Conservation (phyloP, 1,140 invertebrate genomes). For the Propsilocerus akamusi region DNA sequence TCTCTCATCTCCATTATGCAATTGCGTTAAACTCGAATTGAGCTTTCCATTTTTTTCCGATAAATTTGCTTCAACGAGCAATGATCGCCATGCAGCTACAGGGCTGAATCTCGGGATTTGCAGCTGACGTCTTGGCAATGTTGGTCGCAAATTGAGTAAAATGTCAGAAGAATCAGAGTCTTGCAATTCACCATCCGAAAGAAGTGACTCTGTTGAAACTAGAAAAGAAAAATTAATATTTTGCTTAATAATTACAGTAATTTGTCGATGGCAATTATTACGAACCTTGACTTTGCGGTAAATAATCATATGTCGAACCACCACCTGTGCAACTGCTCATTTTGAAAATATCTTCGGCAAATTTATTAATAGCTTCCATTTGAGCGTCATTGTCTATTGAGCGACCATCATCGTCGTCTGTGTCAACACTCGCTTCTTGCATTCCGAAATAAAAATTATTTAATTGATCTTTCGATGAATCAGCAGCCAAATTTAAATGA, state of each 20-base stretch:
- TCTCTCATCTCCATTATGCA: slow-evolving; percentile 22
- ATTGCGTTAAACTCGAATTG: slow-evolving; percentile 13
- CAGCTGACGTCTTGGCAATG: slow-evolving; percentile 52
- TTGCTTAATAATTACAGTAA: no score
- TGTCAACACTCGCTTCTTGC: slow-evolving; percentile 30
- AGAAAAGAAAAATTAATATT: no score
- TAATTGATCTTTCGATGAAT: slow-evolving; percentile 25
- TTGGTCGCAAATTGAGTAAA: slow-evolving; percentile 49
- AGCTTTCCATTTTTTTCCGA: slow-evolving; percentile 9
- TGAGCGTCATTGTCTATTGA: neutral
- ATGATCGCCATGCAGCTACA: slow-evolving; percentile 57
- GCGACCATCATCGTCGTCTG: slow-evolving; percentile 19
- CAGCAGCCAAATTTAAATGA: neutral
- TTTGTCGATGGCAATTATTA: no score
- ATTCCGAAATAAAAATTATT: slow-evolving; percentile 62
- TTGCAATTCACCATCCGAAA: no score
- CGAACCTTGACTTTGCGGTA: neutral
- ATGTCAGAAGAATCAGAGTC: slow-evolving; percentile 34
- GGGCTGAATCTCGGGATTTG: slow-evolving; percentile 63
- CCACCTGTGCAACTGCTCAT: neutral
- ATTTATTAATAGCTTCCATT: slow-evolving; percentile 1
- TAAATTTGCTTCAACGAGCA: slow-evolving; percentile 28
- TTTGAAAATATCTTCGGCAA: neutral
- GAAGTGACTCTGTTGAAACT: slow-evolving; percentile 31
- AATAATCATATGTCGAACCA: neutral